Evolutionary conservation across 2,888 invertebrate species (phyloP).

Genomic region (Trichogramma dendrolimi): DNA sequence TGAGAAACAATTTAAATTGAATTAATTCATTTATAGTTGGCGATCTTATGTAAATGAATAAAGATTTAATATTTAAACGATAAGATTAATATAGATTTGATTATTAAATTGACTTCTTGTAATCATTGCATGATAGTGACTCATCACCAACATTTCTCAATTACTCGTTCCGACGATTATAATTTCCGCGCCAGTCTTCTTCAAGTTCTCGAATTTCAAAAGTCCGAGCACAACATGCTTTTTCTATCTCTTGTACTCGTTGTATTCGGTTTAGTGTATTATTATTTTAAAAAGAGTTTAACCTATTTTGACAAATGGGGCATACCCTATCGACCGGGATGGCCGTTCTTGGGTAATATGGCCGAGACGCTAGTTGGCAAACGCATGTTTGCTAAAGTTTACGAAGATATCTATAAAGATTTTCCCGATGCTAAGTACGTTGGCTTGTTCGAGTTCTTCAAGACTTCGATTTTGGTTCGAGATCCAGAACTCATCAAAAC

Average conservation of each 20-base stretch:
- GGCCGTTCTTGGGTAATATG: slow-evolving; percentile 34
- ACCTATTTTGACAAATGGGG: slow-evolving; percentile 27
- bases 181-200: too few relatives aligned
- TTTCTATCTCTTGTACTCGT: neutral
- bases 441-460: slow-evolving; percentile 36
- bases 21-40: too few relatives aligned
- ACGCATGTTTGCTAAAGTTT: neutral
- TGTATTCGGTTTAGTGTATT: slow-evolving; percentile 29
- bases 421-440: slow-evolving; percentile 31
- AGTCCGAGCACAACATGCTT: too few relatives aligned
- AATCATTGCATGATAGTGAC: too few relatives aligned
- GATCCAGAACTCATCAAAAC: slow-evolving; percentile 38
- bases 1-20: too few relatives aligned
- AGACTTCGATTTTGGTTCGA: slow-evolving; percentile 34
- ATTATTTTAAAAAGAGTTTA: slow-evolving; percentile 11
- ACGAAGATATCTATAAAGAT: slow-evolving; percentile 5
- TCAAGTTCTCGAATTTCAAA: too few relatives aligned
- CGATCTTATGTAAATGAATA: too few relatives aligned
- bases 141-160: too few relatives aligned
- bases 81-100: too few relatives aligned
- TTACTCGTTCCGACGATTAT: too few relatives aligned
- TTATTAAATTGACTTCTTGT: too few relatives aligned
- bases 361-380: neutral
- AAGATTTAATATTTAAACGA: too few relatives aligned
- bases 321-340: slow-evolving; percentile 26